phyloP scores from a whole-genome alignment of 2,888 invertebrate species.

The Trissolcus japonicus region DNA sequence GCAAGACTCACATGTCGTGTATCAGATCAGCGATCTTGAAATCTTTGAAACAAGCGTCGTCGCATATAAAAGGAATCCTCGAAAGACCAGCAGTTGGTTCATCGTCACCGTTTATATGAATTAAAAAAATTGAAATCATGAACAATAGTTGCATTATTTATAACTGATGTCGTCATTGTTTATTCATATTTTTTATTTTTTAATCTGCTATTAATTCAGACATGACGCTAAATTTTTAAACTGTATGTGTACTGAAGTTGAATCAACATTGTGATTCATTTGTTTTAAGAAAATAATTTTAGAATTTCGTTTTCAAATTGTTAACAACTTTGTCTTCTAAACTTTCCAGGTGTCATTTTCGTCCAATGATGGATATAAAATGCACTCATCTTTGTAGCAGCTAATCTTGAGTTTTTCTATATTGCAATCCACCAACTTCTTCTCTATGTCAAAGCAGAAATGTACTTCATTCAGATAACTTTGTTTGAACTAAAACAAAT shows the following conservation, averaged over 20 bases:
- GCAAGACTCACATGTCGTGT: too few species aligned
- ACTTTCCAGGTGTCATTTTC: background rate
- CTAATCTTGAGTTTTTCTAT: background rate
- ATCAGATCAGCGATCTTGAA: too few species aligned
- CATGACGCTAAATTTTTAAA: background rate
- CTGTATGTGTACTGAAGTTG: background rate
- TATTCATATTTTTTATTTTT: background rate
- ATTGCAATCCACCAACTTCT: background rate
- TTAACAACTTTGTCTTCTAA: background rate
- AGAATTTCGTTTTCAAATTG: background rate
- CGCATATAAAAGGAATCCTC: too few species aligned
- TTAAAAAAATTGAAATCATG: too few species aligned
- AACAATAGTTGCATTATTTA: background rate
- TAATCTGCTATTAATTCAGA: background rate
- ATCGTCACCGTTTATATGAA: too few species aligned
- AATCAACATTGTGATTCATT: background rate
- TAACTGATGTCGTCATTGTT: background rate
- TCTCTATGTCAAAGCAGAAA: background rate
- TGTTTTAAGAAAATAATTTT: background rate
- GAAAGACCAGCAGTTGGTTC: too few species aligned
- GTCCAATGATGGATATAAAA: background rate
- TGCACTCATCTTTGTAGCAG: background rate
- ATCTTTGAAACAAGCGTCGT: too few species aligned
- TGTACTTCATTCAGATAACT: background rate
- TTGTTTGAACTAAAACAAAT: background rate